Evolutionary conservation across 2,113 vertebrate genomes (phyloP).

Genomic region (Tapirus terrestris): DNA sequence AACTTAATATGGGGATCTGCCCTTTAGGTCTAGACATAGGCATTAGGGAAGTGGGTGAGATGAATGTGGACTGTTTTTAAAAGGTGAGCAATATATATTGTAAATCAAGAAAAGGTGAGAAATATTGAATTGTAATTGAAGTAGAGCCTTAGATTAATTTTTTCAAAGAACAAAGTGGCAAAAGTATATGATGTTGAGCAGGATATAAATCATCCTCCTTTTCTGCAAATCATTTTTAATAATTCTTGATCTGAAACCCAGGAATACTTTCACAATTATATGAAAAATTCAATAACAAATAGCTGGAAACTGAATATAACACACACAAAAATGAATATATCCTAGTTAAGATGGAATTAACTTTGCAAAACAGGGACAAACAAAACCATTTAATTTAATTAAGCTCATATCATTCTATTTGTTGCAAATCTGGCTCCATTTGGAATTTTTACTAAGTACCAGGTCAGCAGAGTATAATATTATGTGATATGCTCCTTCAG

Average conservation of each 20-base stretch:
- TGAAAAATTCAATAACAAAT: neutral
- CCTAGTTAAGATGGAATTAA: neutral
- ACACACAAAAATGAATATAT: neutral
- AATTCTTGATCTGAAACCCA: neutral
- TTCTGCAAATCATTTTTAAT: neutral
- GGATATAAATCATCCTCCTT: neutral
- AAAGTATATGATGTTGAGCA: neutral
- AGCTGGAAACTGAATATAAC: neutral
- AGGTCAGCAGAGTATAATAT: neutral
- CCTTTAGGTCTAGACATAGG: slow-evolving; percentile 62
- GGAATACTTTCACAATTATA: neutral
- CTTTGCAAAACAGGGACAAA: neutral
- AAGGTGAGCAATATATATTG: slow-evolving; percentile 52
- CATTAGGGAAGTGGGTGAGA: slow-evolving; percentile 50
- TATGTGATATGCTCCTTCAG: neutral
- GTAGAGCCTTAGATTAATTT: slow-evolving; percentile 11
- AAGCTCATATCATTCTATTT: neutral
- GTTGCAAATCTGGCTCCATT: neutral
- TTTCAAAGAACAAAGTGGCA: neutral
- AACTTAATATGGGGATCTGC: slow-evolving; percentile 66
- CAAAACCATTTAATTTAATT: neutral
- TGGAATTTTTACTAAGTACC: neutral
- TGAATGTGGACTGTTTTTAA: slow-evolving; percentile 36
- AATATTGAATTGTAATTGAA: slow-evolving; percentile 22
- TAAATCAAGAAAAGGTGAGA: slow-evolving; percentile 63